These are phyloP conservation scores for Terebella lapidaria DNA, from an alignment of 2,888 invertebrate genomes.

Conservation along the genomic window DNA sequence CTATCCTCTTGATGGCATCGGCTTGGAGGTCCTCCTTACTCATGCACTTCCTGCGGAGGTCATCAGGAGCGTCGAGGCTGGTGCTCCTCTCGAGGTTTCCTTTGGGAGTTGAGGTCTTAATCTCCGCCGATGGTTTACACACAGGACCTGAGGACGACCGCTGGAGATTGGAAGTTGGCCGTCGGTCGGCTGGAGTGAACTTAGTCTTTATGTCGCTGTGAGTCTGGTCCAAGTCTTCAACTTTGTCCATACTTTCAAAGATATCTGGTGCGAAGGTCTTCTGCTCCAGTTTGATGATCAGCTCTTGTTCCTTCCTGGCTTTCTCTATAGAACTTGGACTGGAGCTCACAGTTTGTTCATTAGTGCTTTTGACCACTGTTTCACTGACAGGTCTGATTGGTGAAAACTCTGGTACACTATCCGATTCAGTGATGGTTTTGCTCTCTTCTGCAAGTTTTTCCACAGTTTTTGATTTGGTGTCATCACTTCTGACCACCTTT, in stretches of 20 bases:
- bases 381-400: too few relatives aligned
- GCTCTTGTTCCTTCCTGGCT: not conserved
- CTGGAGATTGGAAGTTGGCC: not conserved
- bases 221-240: not conserved
- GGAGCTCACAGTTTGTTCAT: too few relatives aligned
- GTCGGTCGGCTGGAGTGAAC: not conserved
- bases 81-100: not conserved
- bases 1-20: slow-evolving; percentile 19
- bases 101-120: not conserved
- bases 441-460: too few relatives aligned
- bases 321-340: too few relatives aligned
- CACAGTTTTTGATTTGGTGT: not conserved
- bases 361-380: too few relatives aligned
- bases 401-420: too few relatives aligned
- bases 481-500: not conserved
- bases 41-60: not conserved
- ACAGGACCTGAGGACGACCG: not conserved
- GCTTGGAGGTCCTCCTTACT: slow-evolving; percentile 7
- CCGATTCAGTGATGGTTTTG: too few relatives aligned
- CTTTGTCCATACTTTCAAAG: not conserved
- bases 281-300: not conserved
- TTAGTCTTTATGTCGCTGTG: not conserved
- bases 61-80: not conserved
- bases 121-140: not conserved
- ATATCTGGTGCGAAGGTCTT: not conserved